Conservation (phyloP, 2,888 invertebrate species). For the Hemicrepidius hirtus region DNA sequence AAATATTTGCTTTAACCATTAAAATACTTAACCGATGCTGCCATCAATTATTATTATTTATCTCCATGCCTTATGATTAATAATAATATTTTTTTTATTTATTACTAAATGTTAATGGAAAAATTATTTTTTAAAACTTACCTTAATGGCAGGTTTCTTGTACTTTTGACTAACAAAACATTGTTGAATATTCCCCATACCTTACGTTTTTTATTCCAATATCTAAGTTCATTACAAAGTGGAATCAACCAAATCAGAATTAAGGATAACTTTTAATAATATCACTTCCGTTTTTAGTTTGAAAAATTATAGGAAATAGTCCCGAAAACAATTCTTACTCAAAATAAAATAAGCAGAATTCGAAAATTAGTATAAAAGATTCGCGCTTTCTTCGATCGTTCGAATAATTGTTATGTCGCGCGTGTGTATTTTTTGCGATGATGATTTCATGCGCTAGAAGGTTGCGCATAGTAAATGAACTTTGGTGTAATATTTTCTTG, state of each 20-base stretch:
- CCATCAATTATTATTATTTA: too few species aligned
- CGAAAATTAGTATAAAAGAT: constrained; percentile 31
- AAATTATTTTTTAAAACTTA: constrained; percentile 46
- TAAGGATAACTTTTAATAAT: background rate
- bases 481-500: constrained; percentile 42
- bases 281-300: constrained; percentile 2
- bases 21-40: background rate
- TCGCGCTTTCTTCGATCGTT: constrained; percentile 54
- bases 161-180: constrained; percentile 56
- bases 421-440: constrained; percentile 57
- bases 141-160: constrained; percentile 55
- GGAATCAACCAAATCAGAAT: constrained; percentile 5
- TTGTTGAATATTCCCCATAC: constrained; percentile 57
- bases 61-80: too few species aligned
- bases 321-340: background rate
- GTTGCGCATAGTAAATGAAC: constrained; percentile 54
- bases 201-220: constrained; percentile 24
- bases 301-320: background rate
- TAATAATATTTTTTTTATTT: background rate
- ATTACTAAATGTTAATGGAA: too few species aligned
- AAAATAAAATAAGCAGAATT: constrained; percentile 1
- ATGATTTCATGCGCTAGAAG: constrained; percentile 56
- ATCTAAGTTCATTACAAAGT: constrained; percentile 40
- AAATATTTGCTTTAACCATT: background rate
- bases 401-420: constrained; percentile 54